Base-by-base conservation (phyloP, 2,888 invertebrate genomes). In the Philopedon plagiatum region DNA sequence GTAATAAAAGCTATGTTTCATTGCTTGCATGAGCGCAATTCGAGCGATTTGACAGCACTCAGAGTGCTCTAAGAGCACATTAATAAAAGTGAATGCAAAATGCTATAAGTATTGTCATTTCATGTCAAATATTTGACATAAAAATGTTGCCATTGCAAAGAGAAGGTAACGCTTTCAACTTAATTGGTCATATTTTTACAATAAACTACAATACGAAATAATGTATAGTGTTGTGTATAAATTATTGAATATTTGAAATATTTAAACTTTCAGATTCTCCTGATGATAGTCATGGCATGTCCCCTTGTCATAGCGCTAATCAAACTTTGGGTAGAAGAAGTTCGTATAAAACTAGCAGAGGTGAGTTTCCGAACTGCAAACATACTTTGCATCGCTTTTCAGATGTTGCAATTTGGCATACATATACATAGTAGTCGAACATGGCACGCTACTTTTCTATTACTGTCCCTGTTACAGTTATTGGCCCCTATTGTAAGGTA, bases 271-370 rank as follows among this genome's bases (percentile, higher is more conserved):
- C 87, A 90, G 92, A 92, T 87, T 92, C 92, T 7, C 92, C 92
- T 58, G 93, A 93, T 78, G 93, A 93, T 79, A 92, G 92, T 81
- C 89, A 93, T 83, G 92, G 91, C 72, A 90, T 91, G 85, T 93
- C 93, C 0, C 93, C 93, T 18, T 90, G 91, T 82, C 87, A 89
- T 80, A 91, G 91, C 80, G 86, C 87, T 77, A 88, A 88, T 78
- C 89, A 88, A 73, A 90, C 92, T 78, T 88, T 95, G 76, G 94
- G 93, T 73, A 90, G 95, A 34, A 91, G 94, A 80, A 94, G 94
- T 86, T 94, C 94, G 46, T 95, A 94, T 88, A 95, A 95, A 87
- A 94, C 93, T 65, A 94, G 94, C 79, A 88, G 94, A 91, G 94
- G 95, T 95, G 86, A 88, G 91, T 15, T 49, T 23, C 15, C n/a